phyloP scores from a whole-genome alignment of 2,797 vertebrate genomes.

The Kryptolebias ocellatus region DNA sequence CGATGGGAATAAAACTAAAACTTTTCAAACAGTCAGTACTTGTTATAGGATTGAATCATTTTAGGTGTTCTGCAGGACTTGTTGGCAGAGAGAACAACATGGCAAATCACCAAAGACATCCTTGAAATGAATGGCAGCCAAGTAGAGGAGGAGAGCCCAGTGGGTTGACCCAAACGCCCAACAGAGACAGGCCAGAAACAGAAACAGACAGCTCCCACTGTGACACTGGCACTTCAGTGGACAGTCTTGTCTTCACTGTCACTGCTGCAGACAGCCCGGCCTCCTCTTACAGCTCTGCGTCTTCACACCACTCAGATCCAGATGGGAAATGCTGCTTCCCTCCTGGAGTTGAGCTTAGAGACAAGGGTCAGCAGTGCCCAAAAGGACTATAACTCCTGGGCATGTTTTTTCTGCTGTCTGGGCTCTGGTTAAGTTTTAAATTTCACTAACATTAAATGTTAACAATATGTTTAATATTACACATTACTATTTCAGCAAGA shows the following conservation, averaged over 20 bases:
- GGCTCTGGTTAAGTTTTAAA: not conserved
- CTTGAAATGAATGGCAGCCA: conserved; percentile 33
- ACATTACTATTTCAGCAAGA: too few relatives aligned
- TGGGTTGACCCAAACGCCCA: conserved; percentile 46
- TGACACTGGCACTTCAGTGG: conserved; percentile 53
- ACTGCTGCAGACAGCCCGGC: conserved; percentile 35
- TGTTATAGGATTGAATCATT: conserved; percentile 1
- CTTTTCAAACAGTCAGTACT: conserved; percentile 3
- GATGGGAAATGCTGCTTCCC: conserved; percentile 33
- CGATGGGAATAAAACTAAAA: too few relatives aligned
- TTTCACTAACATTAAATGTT: not conserved
- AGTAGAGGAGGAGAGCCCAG: conserved; percentile 36
- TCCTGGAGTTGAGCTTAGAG: conserved; percentile 27
- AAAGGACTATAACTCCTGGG: not conserved
- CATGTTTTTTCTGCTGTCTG: not conserved
- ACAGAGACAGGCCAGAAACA: conserved; percentile 37
- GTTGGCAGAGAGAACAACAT: conserved; percentile 5
- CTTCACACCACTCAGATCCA: conserved; percentile 30
- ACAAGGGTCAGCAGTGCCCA: conserved; percentile 18
- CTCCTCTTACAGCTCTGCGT: conserved; percentile 14
- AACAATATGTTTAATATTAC: too few relatives aligned
- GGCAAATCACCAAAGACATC: conserved; percentile 22
- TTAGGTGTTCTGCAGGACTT: not conserved
- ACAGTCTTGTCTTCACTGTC: conserved; percentile 41
- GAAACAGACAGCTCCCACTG: conserved; percentile 47